Evolutionary conservation across 37 sponge, comb jelly and placozoan species (phyloP), one percentile per base, ranked within the genome.

Genomic region (Petrosia ficiformis): DNA sequence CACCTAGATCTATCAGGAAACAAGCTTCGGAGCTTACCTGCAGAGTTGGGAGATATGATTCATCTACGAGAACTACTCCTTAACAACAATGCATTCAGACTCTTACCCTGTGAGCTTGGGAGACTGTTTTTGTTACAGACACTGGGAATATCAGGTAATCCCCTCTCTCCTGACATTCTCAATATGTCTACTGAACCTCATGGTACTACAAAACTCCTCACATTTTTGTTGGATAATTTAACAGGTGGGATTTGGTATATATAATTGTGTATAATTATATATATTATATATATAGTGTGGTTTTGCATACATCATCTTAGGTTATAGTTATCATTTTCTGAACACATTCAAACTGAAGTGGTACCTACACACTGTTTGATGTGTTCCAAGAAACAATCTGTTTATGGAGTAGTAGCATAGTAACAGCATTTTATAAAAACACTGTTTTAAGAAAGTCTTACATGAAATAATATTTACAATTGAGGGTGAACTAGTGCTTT

Each of bases 31-130:
- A 87, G 83, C 57, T 67, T 97, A n/a, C 98, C 98, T 22, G 77
- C 84, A 0, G 94, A 94, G 68, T 61, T 97, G 24, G 98, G 98
- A 22, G 98, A 97, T 76, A 94, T 97, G 98, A 73, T 84, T 0
- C 86, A 97, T 41, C 81, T 97, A 30, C 80, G 87, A 42, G 98
- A 97, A 38, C 86, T 97, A 16, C 68, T 89, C 5, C 88, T 97
- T 60, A 87, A 85, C 71, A 88, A 97, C 77, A 97, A 97, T 61
- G 21, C 71, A 22, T 79, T 97, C 28, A 63, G 95, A 35, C 77
- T 82, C 36, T 73, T 97, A 33, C 98, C 98, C 10, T 94, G 89
- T 56, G 95, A 97, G 75, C 71, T 97, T 37, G 98, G 98, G 14
- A 81, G 84, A 61, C 85, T 97, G 44, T 97, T 97, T 77, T 77